These are phyloP conservation scores for Portunus trituberculatus DNA, from an alignment of 1,140 invertebrate species.

Conservation along the genomic window DNA sequence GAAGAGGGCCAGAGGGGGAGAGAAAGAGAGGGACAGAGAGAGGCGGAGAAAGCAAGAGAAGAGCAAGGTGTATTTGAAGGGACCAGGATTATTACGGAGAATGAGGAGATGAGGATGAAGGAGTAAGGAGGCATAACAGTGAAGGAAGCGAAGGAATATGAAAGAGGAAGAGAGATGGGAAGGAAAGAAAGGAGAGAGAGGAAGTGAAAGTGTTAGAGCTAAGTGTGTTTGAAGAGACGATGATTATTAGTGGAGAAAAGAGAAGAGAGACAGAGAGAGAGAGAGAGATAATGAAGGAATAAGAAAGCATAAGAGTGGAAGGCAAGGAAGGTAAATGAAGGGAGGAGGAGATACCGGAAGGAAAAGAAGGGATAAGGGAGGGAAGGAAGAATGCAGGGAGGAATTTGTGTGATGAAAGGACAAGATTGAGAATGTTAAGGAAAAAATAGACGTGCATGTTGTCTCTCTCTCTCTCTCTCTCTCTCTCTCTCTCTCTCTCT, in stretches of 20 bases:
- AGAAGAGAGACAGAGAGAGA: not conserved
- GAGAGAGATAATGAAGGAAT: not conserved
- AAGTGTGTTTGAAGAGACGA: too few relatives aligned
- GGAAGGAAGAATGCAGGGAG: slow-evolving; percentile 30
- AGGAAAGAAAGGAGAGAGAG: not conserved
- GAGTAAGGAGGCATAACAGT: not conserved
- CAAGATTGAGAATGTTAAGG: not conserved
- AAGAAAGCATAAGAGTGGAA: not conserved
- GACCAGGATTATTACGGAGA: too few relatives aligned
- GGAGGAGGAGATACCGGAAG: not conserved
- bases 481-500: not conserved
- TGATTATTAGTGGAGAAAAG: not conserved
- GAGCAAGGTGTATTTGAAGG: not conserved
- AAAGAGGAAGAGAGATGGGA: not conserved
- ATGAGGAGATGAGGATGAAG: not conserved
- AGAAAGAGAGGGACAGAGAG: not conserved
- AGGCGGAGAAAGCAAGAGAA: not conserved
- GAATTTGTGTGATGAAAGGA: not conserved
- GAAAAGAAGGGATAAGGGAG: slow-evolving; percentile 6
- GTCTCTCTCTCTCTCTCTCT: not conserved
- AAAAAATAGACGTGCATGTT: not conserved
- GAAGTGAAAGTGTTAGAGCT: not conserved
- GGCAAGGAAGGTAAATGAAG: not conserved
- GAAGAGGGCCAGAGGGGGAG: not conserved
- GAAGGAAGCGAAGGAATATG: not conserved